These are phyloP conservation scores for Mormyrus lacerda DNA, from an alignment of 2,113 vertebrate genomes.

Conservation along the genomic window DNA sequence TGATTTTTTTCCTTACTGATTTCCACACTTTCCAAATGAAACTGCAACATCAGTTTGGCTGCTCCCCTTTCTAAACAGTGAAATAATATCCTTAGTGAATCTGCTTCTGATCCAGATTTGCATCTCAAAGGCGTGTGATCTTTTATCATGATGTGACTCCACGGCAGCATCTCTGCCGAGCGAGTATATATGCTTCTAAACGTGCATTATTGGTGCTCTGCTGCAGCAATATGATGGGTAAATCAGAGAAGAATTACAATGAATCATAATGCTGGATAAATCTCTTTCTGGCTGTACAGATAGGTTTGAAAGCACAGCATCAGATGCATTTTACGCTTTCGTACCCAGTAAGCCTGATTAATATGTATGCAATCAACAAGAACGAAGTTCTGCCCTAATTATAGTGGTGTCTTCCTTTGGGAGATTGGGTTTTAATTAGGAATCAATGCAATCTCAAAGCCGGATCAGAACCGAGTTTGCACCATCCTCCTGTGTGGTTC, in stretches of 20 bases:
- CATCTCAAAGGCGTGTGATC: neutral
- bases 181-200: neutral
- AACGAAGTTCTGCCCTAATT: slow-evolving; percentile 4
- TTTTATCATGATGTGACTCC: neutral
- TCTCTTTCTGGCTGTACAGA: slow-evolving; percentile 4
- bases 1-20: neutral
- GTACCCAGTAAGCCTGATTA: slow-evolving; percentile 10
- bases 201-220: neutral
- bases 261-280: neutral
- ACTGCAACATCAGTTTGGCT: neutral
- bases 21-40: neutral
- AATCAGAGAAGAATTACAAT: neutral
- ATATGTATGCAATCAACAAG: slow-evolving; percentile 23
- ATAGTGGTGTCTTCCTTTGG: slow-evolving; percentile 15
- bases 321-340: neutral
- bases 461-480: neutral
- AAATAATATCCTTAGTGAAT: slow-evolving; percentile 1
- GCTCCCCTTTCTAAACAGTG: neutral
- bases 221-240: neutral
- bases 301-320: neutral
- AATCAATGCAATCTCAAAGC: slow-evolving; percentile 4
- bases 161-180: neutral
- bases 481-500: neutral
- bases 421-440: slow-evolving; percentile 10
- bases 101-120: neutral